Conservation (phyloP, 2,113 vertebrate genomes). For the Triplophysa siluroides region DNA sequence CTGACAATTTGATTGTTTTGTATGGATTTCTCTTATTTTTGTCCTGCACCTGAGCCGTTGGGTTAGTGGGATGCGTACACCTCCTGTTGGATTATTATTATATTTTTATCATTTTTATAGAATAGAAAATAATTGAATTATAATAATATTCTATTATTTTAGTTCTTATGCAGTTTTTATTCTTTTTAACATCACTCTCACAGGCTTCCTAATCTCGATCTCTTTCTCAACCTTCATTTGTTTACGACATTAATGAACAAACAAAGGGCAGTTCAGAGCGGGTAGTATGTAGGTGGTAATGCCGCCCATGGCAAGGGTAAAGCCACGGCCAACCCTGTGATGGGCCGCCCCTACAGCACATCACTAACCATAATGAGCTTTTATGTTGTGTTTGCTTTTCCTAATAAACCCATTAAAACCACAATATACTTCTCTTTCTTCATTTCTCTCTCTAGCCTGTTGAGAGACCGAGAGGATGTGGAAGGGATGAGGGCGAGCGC, state of each 20-base stretch:
- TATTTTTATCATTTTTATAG: too few species aligned
- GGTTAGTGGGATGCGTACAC: too few species aligned
- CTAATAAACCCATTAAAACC: slow-evolving; percentile 52
- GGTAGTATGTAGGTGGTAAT: slow-evolving; percentile 28
- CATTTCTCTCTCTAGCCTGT: slow-evolving; percentile 19
- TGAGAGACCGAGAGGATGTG: slow-evolving; percentile 3
- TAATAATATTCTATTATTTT: too few species aligned
- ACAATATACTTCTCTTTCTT: slow-evolving; percentile 39
- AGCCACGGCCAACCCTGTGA: slow-evolving; percentile 35
- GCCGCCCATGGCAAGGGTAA: slow-evolving; percentile 51
- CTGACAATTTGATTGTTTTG: too few species aligned
- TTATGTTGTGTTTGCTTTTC: slow-evolving; percentile 54
- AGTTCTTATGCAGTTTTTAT: slow-evolving; percentile 12
- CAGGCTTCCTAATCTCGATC: background rate
- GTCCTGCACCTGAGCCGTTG: too few species aligned
- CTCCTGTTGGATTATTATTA: too few species aligned
- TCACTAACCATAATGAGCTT: slow-evolving; percentile 53
- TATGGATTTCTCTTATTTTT: too few species aligned
- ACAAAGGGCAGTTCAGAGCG: slow-evolving; percentile 17
- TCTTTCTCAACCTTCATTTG: background rate
- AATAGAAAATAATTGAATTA: too few species aligned
- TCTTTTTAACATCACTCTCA: too few species aligned
- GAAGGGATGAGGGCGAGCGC: slow-evolving; percentile 6
- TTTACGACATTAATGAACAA: background rate
- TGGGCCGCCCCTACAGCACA: slow-evolving; percentile 35